Conservation (phyloP, 1,140 invertebrate species). For the Drosophila obscura region DNA sequence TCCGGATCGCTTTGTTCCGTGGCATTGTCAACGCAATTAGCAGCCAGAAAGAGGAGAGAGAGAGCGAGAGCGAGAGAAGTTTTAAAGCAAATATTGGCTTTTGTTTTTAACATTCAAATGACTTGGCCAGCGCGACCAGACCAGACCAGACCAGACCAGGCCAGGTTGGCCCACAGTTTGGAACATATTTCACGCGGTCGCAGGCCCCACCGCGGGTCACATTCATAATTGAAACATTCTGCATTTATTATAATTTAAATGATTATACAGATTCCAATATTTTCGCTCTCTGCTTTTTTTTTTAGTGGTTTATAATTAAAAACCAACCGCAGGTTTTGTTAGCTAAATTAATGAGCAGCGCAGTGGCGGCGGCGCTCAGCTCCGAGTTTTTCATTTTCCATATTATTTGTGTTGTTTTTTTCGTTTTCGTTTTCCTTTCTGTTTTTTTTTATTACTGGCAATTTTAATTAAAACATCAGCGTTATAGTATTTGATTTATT, state of each 20-base stretch:
- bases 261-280: slow-evolving; percentile 22
- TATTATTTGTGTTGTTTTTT: background rate
- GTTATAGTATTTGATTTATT: slow-evolving; percentile 74
- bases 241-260: slow-evolving; percentile 40
- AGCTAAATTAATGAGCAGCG: slow-evolving; percentile 51
- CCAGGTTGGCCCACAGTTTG: slow-evolving; percentile 5
- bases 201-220: slow-evolving; percentile 14
- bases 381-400: background rate
- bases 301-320: slow-evolving; percentile 66
- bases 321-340: slow-evolving; percentile 59
- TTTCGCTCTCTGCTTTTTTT: background rate
- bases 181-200: slow-evolving; percentile 33
- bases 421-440: slow-evolving; percentile 9
- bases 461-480: slow-evolving; percentile 75
- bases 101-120: slow-evolving; percentile 57
- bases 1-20: slow-evolving; percentile 40
- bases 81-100: slow-evolving; percentile 72
- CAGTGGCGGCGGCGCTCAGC: background rate
- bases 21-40: slow-evolving; percentile 76
- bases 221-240: slow-evolving; percentile 38
- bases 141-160: background rate
- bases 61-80: slow-evolving; percentile 36
- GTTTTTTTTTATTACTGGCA: slow-evolving; percentile 20
- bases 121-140: slow-evolving; percentile 32
- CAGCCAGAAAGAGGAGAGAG: slow-evolving; percentile 1